Evolutionary conservation across 2,797 vertebrate species (phyloP), one percentile per base, ranked within the genome.

Genomic region (Oryzias sinensis): DNA sequence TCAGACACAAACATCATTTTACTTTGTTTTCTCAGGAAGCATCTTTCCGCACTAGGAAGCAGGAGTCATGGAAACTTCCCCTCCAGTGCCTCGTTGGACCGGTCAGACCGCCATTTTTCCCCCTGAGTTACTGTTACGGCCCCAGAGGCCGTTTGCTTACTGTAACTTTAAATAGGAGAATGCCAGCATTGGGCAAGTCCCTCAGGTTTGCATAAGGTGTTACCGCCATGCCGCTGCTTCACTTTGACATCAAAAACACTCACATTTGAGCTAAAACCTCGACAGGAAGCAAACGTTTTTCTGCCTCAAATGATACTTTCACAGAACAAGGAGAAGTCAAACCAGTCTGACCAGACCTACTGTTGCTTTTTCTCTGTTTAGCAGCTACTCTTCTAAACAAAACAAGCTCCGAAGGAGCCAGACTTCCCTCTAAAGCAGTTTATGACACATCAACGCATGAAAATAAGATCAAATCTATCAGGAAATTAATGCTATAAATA

Each of bases 341-440:
- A 89, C 88, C 85, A 79, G 88, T 88, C 53, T 0, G 59, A 87
- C 85, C 63, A 64, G 76, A 53, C 48, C 40, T 41, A 6, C 2
- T 49, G 47, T 44, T 50, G 46, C 60, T 6, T 29, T 67, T n/a
- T 50, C 20, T 46, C 1, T 45, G 15, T 49, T 1, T 11, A 11
- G 11, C 1, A 29, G 53, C 67, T 56, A 22, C 17, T 0, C n/a
- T 17, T 17, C 11, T 1, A 3, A 18, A 8, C 43, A 18, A 18
- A 45, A 17, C 14, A 43, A 5, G 14, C 16, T 2, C 8, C 41
- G 5, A 14, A 43, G 16, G 27, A 27, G 27, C 27, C 29, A 33
- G 8, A 33, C 9, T 33, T 33, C 11, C 33, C 11, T 9, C 33
- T 37, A 11, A 37, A 37, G 9, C 33, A 3, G 33, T 37, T 37